phyloP scores from a whole-genome alignment of 2,797 vertebrate genomes.

The Phataginus tricuspis region DNA sequence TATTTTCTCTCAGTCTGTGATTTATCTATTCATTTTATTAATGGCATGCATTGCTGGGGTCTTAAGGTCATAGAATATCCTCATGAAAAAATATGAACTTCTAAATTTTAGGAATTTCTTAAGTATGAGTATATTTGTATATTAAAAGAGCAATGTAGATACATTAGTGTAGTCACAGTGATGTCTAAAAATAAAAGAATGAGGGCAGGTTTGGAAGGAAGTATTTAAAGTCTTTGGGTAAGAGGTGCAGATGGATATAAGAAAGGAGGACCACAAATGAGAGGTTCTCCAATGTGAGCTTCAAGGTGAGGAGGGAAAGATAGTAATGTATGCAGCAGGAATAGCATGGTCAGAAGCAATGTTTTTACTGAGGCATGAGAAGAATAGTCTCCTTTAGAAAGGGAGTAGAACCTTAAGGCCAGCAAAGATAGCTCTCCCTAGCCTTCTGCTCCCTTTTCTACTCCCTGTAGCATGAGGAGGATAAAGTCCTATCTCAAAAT shows the following conservation, averaged over 20 bases:
- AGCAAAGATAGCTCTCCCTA: neutral
- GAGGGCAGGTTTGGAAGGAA: neutral
- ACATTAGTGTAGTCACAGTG: neutral
- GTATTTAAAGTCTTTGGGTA: neutral
- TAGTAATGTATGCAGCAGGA: neutral
- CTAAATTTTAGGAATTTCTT: neutral
- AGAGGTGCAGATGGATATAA: neutral
- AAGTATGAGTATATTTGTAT: neutral
- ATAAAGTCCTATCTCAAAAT: neutral
- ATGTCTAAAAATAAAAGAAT: neutral
- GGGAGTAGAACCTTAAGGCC: neutral
- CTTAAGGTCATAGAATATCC: neutral
- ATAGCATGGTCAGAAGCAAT: neutral
- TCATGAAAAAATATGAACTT: neutral
- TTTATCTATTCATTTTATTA: slow-evolving; percentile 8
- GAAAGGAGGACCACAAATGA: neutral
- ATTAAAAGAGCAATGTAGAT: neutral
- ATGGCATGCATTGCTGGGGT: neutral
- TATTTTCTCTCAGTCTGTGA: neutral
- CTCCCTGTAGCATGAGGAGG: neutral
- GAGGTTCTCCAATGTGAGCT: neutral
- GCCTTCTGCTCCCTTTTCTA: neutral
- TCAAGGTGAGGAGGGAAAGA: neutral
- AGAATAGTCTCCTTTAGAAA: neutral
- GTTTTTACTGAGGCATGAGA: neutral